A percentile compares a stretch with the other conserved stretches of the same genome.
Evolutionary conservation across 2,797 vertebrate genomes (phyloP).

Genomic region (Squalus acanthias): DNA sequence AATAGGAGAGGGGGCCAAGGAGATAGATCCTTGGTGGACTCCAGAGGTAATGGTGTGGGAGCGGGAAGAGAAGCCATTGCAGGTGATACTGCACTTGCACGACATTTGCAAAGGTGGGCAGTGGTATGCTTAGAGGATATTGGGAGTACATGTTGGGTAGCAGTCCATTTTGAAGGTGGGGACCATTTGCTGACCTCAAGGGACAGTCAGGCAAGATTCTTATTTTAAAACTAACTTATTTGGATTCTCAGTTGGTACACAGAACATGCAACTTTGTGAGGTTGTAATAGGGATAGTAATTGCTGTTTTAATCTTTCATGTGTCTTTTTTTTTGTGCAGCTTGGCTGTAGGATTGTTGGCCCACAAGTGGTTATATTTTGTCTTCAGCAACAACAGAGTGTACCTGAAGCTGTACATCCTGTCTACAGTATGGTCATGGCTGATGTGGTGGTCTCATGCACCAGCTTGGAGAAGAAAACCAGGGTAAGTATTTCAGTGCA

Average conservation of each 20-base stretch:
- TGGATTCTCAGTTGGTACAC: neutral
- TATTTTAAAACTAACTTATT: neutral
- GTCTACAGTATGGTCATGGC: conserved; percentile 94
- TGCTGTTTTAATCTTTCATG: conserved; percentile 33
- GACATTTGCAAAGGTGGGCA: no score
- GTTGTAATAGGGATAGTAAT: neutral
- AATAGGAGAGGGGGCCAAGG: no score
- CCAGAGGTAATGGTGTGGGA: no score
- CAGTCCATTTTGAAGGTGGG: no score
- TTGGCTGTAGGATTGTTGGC: conserved; percentile 85
- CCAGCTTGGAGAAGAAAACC: conserved; percentile 79
- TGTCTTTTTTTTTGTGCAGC: conserved; percentile 54
- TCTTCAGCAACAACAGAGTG: conserved; percentile 78
- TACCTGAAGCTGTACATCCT: conserved; percentile 83
- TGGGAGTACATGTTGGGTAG: no score
- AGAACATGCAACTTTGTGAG: neutral
- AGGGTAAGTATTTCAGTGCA: conserved; percentile 62
- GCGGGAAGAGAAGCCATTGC: no score
- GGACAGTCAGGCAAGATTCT: neutral
- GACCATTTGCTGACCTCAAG: neutral
- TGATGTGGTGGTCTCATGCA: conserved; percentile 81
- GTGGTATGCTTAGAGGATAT: no score
- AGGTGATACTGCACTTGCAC: no score
- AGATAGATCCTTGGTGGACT: no score
- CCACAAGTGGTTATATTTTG: conserved; percentile 89